Evolutionary conservation across 2,113 vertebrate genomes (phyloP), one percentile per base, ranked within the genome.

Genomic region (Eptesicus fuscus): DNA sequence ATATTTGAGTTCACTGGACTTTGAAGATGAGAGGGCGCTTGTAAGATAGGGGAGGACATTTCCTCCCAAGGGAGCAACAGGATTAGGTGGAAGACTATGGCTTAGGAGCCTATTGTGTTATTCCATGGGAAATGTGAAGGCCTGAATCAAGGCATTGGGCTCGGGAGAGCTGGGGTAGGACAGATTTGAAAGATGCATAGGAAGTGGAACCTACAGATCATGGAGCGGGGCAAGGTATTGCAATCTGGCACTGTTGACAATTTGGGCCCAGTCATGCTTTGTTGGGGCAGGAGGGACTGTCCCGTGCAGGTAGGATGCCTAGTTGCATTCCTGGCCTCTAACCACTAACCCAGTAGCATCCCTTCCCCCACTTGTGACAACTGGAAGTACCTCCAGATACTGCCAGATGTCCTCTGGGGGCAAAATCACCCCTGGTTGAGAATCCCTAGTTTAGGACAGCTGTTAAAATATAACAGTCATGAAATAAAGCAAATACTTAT

Each of bases 181-280:
- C 23, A 53, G 63, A 65, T 47, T 13, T 32, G 53, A 42, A 69
- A 67, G 18, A 16, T 25, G 25, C 1, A 0, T 17, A 59, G 28
- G 51, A 69, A 4, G n/a, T 35, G 25, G 78, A 51, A 70, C 28
- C 44, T 83, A 18, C 7, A 25, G 49, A 49, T 32, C 16, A 1
- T 23, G 11, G 69, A 59, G 49, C 69, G 51, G 35, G 49, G 40
- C 42, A 65, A 30, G 23, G 32, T 44, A 10, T 37, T 32, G 63
- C n/a, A 35, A 0, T 16, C 32, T 4, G 17, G 74, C 0, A 3
- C 28, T 56, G 1, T 14, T 59, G 47, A 28, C 32, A 22, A 49
- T 65, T 40, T 32, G 28, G 40, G n/a, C 40, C 71, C 12, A 28
- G 4, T 42, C 70, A 63, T 73, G 79, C 76, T 88, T 80, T 37